Base-by-base conservation (phyloP, 2,113 vertebrate genomes). In the Polyodon spathula region DNA sequence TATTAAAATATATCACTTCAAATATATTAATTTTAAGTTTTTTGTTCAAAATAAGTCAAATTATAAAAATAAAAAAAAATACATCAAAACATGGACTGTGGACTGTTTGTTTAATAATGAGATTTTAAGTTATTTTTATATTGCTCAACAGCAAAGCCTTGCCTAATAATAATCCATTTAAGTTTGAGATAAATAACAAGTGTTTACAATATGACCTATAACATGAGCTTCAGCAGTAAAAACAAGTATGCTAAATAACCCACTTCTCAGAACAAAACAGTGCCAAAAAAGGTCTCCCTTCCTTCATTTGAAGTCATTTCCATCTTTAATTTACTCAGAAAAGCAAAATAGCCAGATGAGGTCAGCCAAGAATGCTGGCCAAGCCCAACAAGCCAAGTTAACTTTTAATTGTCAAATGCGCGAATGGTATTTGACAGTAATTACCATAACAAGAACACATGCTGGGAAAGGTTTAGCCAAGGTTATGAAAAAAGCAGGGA, bases 1-100 rank as follows among this genome's bases (percentile, higher is more conserved):
- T 82, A 83, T 78, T 82, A 84, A 88, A 88, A 88, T 86, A 86
- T 86, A 86, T 83, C 27, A 27, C 27, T 27, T 81, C 83, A 86
- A 88, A 86, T 88, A 88, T 86, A 88, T 86, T 88, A 88, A 88
- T 79, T 86, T 83, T 27, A 27, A 27, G 3, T 1, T 27, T 79
- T 50, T 12, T 50, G 48, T 50, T 50, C 14, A 15, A 15, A 27
- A 3, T 27, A 27, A 27, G 27, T 27, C 27, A 27, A 27, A 27
- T 4, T 11, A 15, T 56, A 27, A 78, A 76, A 74, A 72, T 76
- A 61, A 75, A 70, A 76, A 62, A 84, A 70, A 72, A 68, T 72
- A 73, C 27, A 27, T 3, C 3, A 73, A 80, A 84, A 83, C 67
- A 74, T 75, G 67, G 71, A 76, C 64, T 3, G 27, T 66, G 72